These are phyloP conservation scores for Eretmochelys imbricata DNA, from an alignment of 2,113 vertebrate species.

Conservation along the genomic window DNA sequence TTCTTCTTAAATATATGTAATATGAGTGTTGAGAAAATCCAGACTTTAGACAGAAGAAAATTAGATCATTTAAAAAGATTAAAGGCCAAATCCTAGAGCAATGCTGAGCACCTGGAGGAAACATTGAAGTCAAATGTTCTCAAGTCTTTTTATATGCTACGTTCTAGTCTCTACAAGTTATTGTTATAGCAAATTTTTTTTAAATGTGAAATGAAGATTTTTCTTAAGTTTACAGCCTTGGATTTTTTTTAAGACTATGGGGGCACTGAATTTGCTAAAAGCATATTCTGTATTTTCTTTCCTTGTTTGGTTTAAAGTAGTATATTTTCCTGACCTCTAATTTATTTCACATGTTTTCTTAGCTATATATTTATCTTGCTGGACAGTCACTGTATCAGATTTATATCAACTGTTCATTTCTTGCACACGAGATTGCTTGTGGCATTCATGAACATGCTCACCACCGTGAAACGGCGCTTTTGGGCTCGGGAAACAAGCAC, in stretches of 20 bases:
- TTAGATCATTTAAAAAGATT: neutral
- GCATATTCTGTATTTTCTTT: neutral
- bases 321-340: neutral
- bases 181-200: neutral
- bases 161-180: neutral
- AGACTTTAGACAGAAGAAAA: neutral
- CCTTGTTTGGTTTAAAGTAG: neutral
- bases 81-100: neutral
- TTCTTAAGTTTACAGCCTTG: neutral
- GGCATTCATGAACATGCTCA: too few species aligned
- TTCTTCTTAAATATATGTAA: neutral
- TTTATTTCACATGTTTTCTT: constrained; percentile 11
- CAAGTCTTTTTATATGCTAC: neutral
- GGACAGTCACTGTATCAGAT: constrained; percentile 24
- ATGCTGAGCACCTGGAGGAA: neutral
- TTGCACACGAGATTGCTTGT: too few species aligned
- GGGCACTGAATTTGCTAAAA: neutral
- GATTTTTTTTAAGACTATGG: neutral
- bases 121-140: neutral
- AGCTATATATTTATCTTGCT: neutral
- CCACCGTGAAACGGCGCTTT: too few species aligned
- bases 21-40: neutral
- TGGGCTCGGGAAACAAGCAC: too few species aligned
- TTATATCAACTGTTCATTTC: neutral
- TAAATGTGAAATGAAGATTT: neutral